Percentiles rank a stretch among this genome's conserved stretches.
Conservation (phyloP, 2,113 vertebrate species). For the Fulica atra region DNA sequence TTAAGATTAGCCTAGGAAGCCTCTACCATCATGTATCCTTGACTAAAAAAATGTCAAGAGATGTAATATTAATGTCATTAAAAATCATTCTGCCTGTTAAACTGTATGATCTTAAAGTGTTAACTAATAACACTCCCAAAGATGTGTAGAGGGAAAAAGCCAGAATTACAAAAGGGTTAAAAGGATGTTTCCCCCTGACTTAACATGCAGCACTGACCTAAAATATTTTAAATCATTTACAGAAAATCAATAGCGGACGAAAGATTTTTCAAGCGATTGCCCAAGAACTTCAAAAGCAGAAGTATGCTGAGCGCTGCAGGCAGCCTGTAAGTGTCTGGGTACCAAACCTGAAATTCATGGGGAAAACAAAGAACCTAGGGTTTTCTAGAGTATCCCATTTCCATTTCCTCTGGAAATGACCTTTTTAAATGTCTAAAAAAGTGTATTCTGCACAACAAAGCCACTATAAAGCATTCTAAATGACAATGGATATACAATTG, state of each 20-base stretch:
- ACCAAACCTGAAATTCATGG: background rate
- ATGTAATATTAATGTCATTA: background rate
- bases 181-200: background rate
- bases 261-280: conserved; percentile 78
- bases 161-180: background rate
- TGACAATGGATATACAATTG: background rate
- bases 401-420: background rate
- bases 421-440: background rate
- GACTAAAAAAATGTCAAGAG: background rate
- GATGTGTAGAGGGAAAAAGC: background rate
- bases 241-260: conserved; percentile 60
- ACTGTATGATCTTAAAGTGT: background rate
- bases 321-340: conserved; percentile 62
- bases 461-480: background rate
- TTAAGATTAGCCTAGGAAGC: background rate
- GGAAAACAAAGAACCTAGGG: background rate
- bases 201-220: background rate
- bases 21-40: background rate
- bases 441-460: background rate
- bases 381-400: background rate
- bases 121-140: background rate
- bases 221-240: background rate
- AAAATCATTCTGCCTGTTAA: background rate
- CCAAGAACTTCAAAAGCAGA: conserved; percentile 76
- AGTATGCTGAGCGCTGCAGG: background rate